phyloP scores from a whole-genome alignment of 2,888 invertebrate species.

The Apamea crenata region DNA sequence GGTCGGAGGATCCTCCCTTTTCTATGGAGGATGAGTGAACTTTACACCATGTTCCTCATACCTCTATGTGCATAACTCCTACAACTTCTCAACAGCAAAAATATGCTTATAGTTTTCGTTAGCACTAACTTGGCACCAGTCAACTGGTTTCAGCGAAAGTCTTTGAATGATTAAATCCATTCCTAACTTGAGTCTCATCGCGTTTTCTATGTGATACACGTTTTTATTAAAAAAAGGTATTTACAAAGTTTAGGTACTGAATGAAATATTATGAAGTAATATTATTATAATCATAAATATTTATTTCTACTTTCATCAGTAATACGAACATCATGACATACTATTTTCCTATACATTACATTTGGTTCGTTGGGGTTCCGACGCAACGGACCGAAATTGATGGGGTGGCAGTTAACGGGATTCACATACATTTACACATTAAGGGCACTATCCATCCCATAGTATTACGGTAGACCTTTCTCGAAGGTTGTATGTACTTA shows the following conservation, averaged over 20 bases:
- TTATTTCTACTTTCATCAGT: not conserved
- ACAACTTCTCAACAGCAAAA: not conserved
- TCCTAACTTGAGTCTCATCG: not conserved
- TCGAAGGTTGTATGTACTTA: not conserved
- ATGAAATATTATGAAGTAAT: not conserved
- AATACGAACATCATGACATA: conserved; percentile 6
- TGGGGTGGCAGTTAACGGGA: conserved; percentile 30
- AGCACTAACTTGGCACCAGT: not conserved
- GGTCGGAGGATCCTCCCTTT: too few relatives aligned
- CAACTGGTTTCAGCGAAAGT: not conserved
- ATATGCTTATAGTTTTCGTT: not conserved
- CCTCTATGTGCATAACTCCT: not conserved
- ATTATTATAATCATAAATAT: not conserved
- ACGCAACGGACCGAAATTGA: conserved; percentile 34
- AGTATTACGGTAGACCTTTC: conserved; percentile 30
- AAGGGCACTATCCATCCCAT: conserved; percentile 1
- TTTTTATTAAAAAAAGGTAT: not conserved
- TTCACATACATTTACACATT: conserved; percentile 47
- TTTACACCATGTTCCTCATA: too few relatives aligned
- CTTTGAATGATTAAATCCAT: not conserved
- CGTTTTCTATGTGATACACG: not conserved
- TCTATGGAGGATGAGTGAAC: too few relatives aligned
- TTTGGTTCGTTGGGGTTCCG: not conserved
- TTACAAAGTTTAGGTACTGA: not conserved
- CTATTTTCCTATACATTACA: conserved; percentile 2